phyloP scores from a whole-genome alignment of 1,140 invertebrate species.

The Tribolium castaneum region DNA sequence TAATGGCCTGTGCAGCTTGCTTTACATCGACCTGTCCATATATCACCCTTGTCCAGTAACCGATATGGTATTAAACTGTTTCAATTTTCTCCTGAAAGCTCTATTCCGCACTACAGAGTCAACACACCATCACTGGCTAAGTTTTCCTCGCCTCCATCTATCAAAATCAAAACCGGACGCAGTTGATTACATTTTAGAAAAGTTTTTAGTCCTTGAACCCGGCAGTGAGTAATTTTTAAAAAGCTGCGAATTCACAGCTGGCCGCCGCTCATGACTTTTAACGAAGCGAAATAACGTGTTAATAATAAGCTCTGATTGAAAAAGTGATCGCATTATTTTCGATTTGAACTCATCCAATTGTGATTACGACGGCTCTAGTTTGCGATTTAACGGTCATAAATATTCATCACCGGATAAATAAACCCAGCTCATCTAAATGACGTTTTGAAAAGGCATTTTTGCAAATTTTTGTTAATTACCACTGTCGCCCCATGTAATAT shows the following conservation, averaged over 20 bases:
- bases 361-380: conserved; percentile 28
- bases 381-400: conserved; percentile 40
- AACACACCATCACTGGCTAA: background rate
- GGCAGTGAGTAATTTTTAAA: too few relatives aligned
- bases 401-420: conserved; percentile 40
- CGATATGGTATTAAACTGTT: conserved; percentile 57
- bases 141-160: background rate
- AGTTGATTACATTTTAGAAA: background rate
- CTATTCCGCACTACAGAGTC: background rate
- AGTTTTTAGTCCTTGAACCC: background rate
- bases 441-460: conserved; percentile 46
- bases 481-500: conserved; percentile 34
- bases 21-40: conserved; percentile 60
- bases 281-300: background rate
- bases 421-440: conserved; percentile 39
- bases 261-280: background rate
- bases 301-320: conserved; percentile 15
- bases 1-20: conserved; percentile 59
- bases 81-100: conserved; percentile 50
- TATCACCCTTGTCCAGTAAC: conserved; percentile 53
- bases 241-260: background rate
- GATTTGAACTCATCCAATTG: conserved; percentile 36
- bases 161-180: background rate
- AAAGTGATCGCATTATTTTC: conserved; percentile 29
- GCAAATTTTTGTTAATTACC: conserved; percentile 39